A percentile compares a stretch with the other conserved stretches of the same genome.
Conservation (phyloP, 1,140 invertebrate species). For the Temnothorax longispinosus region DNA sequence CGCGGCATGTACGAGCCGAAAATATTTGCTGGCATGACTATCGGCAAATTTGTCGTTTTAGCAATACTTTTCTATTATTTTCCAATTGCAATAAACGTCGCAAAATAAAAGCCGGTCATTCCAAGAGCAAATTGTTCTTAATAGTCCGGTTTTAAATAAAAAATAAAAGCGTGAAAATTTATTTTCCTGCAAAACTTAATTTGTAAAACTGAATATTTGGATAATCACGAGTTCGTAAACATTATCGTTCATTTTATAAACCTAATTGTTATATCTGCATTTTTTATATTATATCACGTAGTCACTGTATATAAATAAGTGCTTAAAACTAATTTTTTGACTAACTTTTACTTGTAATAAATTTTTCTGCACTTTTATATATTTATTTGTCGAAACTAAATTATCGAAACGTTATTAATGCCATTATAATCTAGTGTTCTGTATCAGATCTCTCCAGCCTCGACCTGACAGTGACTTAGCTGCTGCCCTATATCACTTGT, state of each 20-base stretch:
- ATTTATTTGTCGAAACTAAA: not conserved
- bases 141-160: not conserved
- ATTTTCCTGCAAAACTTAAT: not conserved
- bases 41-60: slow-evolving; percentile 6
- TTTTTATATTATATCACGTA: not conserved
- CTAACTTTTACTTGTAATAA: not conserved
- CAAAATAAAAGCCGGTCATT: slow-evolving; percentile 22
- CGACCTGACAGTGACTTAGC: no score
- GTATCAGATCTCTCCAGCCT: no score
- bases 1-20: not conserved
- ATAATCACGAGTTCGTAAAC: not conserved
- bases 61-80: slow-evolving; percentile 4
- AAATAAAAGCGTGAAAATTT: not conserved
- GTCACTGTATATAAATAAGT: not conserved
- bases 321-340: not conserved
- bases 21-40: slow-evolving; percentile 13
- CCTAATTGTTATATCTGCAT: not conserved
- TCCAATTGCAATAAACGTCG: not conserved
- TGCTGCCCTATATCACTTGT: no score
- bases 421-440: not conserved
- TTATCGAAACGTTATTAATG: not conserved
- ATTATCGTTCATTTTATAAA: not conserved
- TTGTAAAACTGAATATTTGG: slow-evolving; percentile 4
- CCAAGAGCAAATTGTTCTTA: slow-evolving; percentile 18
- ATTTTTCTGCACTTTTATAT: not conserved